These are phyloP conservation scores for Eilema caniola DNA, from an alignment of 2,888 invertebrate species.

Conservation along the genomic window DNA sequence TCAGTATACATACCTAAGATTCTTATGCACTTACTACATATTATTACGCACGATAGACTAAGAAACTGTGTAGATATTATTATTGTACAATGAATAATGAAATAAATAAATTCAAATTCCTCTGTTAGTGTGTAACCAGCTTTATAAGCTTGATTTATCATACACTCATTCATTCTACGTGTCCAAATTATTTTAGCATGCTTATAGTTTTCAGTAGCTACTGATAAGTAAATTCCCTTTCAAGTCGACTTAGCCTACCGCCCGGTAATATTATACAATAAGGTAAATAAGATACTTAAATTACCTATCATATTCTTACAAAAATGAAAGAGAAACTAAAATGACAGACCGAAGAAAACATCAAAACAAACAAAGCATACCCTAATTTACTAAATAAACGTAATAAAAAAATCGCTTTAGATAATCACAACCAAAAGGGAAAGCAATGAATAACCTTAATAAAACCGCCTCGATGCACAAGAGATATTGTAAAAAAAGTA, in stretches of 20 bases:
- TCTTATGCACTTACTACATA: no score
- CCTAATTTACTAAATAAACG: constrained; percentile 51
- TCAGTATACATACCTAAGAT: no score
- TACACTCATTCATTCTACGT: neutral
- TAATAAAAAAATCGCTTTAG: constrained; percentile 51
- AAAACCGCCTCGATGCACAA: constrained; percentile 55
- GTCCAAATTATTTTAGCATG: neutral
- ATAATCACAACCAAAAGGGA: constrained; percentile 48
- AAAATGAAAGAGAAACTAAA: constrained; percentile 3
- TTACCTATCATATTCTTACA: neutral
- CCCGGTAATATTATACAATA: no score
- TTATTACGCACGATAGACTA: no score
- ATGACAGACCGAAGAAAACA: constrained; percentile 18
- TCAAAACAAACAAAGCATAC: constrained; percentile 21
- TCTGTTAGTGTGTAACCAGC: neutral
- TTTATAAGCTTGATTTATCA: neutral
- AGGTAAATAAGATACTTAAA: neutral
- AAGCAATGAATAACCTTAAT: constrained; percentile 65
- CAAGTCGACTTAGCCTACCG: neutral
- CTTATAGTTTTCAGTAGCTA: neutral
- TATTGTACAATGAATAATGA: no score
- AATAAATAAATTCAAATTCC: no score
- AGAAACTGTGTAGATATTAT: no score
- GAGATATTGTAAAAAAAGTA: constrained; percentile 53
- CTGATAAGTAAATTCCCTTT: neutral